Evolutionary conservation across 2,888 invertebrate species (phyloP).

Genomic region (Gymnoscelis rufifasciata): DNA sequence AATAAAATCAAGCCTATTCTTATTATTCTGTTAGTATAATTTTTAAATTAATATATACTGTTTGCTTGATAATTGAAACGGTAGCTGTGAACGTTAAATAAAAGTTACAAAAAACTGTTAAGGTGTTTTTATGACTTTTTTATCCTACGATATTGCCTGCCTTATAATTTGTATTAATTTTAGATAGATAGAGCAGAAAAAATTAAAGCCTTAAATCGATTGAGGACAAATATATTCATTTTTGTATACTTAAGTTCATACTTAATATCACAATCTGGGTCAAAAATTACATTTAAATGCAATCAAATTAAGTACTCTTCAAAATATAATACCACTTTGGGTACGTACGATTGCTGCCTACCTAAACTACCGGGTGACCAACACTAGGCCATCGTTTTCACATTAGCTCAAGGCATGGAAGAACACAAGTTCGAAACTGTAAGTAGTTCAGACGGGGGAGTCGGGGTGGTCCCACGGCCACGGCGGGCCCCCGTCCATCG

Average conservation of each 20-base stretch:
- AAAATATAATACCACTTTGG: slow-evolving; percentile 18
- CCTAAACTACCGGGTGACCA: slow-evolving; percentile 21
- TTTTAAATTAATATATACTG: slow-evolving; percentile 9
- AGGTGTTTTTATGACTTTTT: neutral
- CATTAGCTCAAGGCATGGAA: slow-evolving; percentile 6
- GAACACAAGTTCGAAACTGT: slow-evolving; percentile 17
- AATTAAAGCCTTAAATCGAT: slow-evolving; percentile 13
- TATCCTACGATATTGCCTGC: too few species aligned
- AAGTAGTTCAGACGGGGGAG: slow-evolving; percentile 60
- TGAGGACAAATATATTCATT: slow-evolving; percentile 32
- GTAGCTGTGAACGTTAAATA: slow-evolving; percentile 39
- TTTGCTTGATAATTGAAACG: slow-evolving; percentile 23
- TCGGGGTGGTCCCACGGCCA: slow-evolving; percentile 75
- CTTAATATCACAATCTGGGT: slow-evolving; percentile 55
- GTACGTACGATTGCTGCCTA: slow-evolving; percentile 24
- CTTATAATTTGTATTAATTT: too few species aligned
- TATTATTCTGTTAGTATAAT: slow-evolving; percentile 5
- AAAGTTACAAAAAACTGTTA: slow-evolving; percentile 26
- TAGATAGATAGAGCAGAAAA: neutral
- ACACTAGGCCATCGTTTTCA: slow-evolving; percentile 11
- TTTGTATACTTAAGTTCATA: slow-evolving; percentile 41
- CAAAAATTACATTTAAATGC: slow-evolving; percentile 57
- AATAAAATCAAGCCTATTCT: neutral
- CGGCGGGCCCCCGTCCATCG: slow-evolving; percentile 65
- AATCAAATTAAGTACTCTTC: slow-evolving; percentile 40